Conservation (phyloP, 2,888 invertebrate species). For the Blera fallax region DNA sequence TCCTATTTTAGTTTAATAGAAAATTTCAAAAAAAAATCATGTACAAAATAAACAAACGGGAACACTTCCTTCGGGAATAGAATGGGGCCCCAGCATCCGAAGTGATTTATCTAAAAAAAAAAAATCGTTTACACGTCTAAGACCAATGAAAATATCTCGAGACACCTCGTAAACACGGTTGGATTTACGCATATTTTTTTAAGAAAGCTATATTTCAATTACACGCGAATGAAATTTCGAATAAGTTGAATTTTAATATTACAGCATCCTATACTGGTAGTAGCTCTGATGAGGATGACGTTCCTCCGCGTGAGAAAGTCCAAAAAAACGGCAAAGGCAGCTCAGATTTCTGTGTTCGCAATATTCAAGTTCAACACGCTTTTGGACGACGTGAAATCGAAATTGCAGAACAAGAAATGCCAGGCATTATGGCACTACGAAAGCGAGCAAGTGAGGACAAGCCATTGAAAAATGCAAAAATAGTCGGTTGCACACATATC, state of each 20-base stretch:
- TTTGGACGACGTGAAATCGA: conserved; percentile 98
- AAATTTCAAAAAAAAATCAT: too few relatives aligned
- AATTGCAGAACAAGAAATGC: conserved; percentile 99
- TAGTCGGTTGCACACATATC: conserved; percentile 98
- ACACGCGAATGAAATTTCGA: not conserved
- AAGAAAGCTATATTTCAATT: not conserved
- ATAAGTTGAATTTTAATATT: not conserved
- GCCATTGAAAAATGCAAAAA: conserved; percentile 96
- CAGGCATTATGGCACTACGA: conserved; percentile 96
- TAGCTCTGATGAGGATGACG: conserved; percentile 96
- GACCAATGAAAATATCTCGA: too few relatives aligned
- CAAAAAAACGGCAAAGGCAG: conserved; percentile 93
- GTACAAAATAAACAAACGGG: too few relatives aligned
- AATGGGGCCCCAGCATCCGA: too few relatives aligned
- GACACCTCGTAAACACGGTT: too few relatives aligned
- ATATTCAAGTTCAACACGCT: conserved; percentile 92
- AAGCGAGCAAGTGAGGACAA: conserved; percentile 96
- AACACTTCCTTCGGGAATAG: too few relatives aligned
- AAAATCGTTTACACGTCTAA: too few relatives aligned
- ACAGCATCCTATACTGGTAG: conserved; percentile 87
- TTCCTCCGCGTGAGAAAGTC: conserved; percentile 95
- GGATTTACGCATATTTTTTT: too few relatives aligned
- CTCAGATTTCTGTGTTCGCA: conserved; percentile 96
- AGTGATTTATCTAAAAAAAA: too few relatives aligned
- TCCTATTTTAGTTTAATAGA: too few relatives aligned